Evolutionary conservation across 2,888 invertebrate genomes (phyloP).

Genomic region (Lutraria lutraria): DNA sequence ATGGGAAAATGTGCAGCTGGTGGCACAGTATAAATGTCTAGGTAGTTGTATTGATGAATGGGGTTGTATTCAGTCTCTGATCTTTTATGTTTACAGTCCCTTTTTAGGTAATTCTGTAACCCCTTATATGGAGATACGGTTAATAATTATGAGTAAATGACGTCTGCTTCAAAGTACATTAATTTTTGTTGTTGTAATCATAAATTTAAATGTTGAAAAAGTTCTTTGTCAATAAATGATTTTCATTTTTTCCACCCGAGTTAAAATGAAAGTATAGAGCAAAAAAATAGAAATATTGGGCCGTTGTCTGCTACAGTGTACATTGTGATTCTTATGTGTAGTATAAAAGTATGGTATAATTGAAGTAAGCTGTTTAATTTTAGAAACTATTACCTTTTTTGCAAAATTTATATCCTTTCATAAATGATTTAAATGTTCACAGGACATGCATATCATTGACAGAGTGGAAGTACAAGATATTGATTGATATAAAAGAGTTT

Average conservation of each 20-base stretch:
- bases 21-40: not conserved
- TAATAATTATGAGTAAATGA: not conserved
- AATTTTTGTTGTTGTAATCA: not conserved
- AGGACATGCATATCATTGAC: too few relatives aligned
- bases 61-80: not conserved
- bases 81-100: not conserved
- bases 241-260: not conserved
- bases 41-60: not conserved
- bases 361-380: too few relatives aligned
- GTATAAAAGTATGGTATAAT: too few relatives aligned
- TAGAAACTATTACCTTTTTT: too few relatives aligned
- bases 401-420: too few relatives aligned
- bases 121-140: slow-evolving; percentile 5
- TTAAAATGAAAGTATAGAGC: not conserved
- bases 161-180: not conserved
- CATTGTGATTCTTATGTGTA: not conserved
- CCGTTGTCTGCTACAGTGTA: not conserved
- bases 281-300: not conserved
- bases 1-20: not conserved
- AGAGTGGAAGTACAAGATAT: too few relatives aligned
- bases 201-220: slow-evolving; percentile 3
- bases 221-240: not conserved
- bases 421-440: too few relatives aligned
- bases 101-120: slow-evolving; percentile 11
- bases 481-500: too few relatives aligned